Percentiles rank a stretch among this genome's conserved stretches.
Evolutionary conservation across 1,140 invertebrate genomes (phyloP).

Genomic region (Eupeodes corollae): DNA sequence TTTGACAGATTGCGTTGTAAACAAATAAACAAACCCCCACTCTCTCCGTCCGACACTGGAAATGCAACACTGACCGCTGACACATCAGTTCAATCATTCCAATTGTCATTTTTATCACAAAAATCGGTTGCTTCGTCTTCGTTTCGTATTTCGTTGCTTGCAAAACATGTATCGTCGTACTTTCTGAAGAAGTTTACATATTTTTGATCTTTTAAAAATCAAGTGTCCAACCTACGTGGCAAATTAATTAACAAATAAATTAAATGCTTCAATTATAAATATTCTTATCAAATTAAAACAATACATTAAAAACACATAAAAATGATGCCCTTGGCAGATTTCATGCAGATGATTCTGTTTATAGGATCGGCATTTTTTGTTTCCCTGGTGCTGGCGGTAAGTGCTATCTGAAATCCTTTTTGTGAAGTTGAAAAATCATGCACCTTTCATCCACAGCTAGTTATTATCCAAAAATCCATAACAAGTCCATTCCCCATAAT

Average conservation of each 20-base stretch:
- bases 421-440: too few species aligned
- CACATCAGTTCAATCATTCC: too few species aligned
- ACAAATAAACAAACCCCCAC: too few species aligned
- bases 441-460: conserved; percentile 42
- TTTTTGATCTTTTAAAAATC: background rate
- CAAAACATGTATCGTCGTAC: too few species aligned
- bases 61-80: too few species aligned
- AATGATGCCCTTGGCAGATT: conserved; percentile 4
- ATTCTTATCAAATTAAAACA: background rate
- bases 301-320: background rate
- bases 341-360: conserved; percentile 7
- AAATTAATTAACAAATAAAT: background rate
- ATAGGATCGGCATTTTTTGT: conserved; percentile 8
- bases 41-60: too few species aligned
- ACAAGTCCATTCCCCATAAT: conserved; percentile 59
- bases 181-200: background rate
- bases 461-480: conserved; percentile 43
- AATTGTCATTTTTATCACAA: too few species aligned
- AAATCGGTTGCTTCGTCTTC: too few species aligned
- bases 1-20: too few species aligned
- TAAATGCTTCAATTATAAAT: background rate
- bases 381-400: conserved; percentile 5
- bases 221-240: conserved; percentile 2
- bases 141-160: too few species aligned
- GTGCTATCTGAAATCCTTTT: conserved; percentile 1